phyloP scores from a whole-genome alignment of 2,888 invertebrate genomes.

The Apodemia mormo region DNA sequence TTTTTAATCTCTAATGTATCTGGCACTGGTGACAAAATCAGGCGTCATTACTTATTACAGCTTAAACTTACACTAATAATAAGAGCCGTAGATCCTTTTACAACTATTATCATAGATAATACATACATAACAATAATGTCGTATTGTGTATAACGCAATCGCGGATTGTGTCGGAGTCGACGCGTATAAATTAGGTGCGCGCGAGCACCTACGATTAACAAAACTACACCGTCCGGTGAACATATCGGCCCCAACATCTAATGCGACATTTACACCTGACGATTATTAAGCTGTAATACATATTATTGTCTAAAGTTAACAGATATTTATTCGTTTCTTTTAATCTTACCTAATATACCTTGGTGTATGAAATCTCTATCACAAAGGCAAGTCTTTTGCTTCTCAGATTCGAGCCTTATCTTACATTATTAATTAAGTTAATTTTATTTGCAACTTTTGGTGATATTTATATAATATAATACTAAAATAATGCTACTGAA shows the following conservation, averaged over 20 bases:
- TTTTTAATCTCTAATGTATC: not conserved
- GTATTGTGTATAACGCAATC: slow-evolving; percentile 48
- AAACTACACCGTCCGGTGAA: slow-evolving; percentile 54
- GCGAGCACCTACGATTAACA: slow-evolving; percentile 56
- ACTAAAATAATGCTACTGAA: too few relatives aligned
- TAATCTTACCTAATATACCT: too few relatives aligned
- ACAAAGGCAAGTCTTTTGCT: too few relatives aligned
- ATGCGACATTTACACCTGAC: slow-evolving; percentile 52
- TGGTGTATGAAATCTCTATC: too few relatives aligned
- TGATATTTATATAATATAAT: too few relatives aligned
- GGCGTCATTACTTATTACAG: not conserved
- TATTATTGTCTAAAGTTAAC: not conserved
- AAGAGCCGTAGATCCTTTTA: not conserved
- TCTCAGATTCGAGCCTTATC: too few relatives aligned
- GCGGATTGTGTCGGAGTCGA: slow-evolving; percentile 65
- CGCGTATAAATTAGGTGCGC: slow-evolving; percentile 75
- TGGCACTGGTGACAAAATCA: not conserved
- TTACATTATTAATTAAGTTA: too few relatives aligned
- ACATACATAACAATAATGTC: not conserved
- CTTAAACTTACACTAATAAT: not conserved
- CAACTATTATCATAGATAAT: not conserved
- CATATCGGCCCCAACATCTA: slow-evolving; percentile 69
- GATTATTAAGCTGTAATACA: slow-evolving; percentile 37
- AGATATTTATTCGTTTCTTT: not conserved
- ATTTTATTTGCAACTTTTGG: too few relatives aligned